Percentiles rank a stretch among this genome's conserved stretches.
Evolutionary conservation across 2,797 vertebrate species (phyloP).

Genomic region (Argya squamiceps): DNA sequence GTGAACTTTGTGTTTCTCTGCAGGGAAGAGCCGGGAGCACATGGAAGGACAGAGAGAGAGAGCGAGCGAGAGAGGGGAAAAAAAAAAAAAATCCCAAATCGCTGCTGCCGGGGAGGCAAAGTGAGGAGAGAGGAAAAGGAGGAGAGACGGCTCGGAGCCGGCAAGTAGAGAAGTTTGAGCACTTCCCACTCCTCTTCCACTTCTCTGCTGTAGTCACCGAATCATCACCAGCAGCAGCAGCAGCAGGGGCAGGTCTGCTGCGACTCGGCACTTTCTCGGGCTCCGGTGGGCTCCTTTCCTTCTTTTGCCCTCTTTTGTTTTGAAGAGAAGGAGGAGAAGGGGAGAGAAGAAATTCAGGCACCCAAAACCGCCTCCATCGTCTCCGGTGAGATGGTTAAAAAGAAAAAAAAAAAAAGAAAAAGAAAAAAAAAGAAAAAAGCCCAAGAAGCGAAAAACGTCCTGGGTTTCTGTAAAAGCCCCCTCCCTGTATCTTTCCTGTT

Average conservation of each 20-base stretch:
- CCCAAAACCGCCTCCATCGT: constrained; percentile 59
- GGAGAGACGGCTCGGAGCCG: constrained; percentile 15
- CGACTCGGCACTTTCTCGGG: constrained; percentile 1
- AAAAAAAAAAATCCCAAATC: neutral
- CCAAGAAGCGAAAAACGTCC: constrained; percentile 17
- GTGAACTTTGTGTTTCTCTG: constrained; percentile 62
- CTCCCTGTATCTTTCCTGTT: constrained; percentile 54
- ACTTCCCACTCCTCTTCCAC: constrained; percentile 49
- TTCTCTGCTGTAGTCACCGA: constrained; percentile 19
- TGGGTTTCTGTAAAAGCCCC: constrained; percentile 38
- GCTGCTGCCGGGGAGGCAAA: neutral
- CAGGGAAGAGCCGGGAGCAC: constrained; percentile 32
- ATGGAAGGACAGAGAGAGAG: constrained; percentile 8
- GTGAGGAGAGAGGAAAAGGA: neutral
- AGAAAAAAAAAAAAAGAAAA: neutral
- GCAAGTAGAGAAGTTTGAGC: constrained; percentile 58
- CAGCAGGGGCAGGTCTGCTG: constrained; percentile 18
- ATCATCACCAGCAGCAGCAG: neutral
- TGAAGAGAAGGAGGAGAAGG: neutral
- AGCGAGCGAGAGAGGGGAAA: neutral
- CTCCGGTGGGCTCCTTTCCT: neutral
- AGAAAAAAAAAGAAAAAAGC: neutral
- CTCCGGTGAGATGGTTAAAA: constrained; percentile 35
- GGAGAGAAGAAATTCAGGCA: constrained; percentile 19
- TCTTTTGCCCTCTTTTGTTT: constrained; percentile 33